A percentile compares a stretch with the other conserved stretches of the same genome.
phyloP scores from a whole-genome alignment of 2,888 invertebrate species.

The Ganaspis brasiliensis region DNA sequence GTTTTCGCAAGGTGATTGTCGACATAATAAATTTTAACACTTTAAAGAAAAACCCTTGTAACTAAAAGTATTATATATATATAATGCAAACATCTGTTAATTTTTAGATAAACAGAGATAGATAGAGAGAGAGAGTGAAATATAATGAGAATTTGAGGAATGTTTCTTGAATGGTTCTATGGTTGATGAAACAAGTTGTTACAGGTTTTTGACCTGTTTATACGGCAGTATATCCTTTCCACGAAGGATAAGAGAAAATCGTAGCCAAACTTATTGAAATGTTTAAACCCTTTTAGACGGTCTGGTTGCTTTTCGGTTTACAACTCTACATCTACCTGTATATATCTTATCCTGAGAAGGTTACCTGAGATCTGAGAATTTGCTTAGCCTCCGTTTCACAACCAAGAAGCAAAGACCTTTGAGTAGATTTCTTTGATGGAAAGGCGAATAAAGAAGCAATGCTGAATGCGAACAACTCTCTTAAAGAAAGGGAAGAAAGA shows the following conservation, averaged over 20 bases:
- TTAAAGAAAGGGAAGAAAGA: neutral
- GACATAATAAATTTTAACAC: neutral
- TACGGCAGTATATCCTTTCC: conserved; percentile 3
- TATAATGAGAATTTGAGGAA: neutral
- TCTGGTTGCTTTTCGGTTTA: neutral
- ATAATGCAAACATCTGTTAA: too few relatives aligned
- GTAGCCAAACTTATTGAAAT: neutral
- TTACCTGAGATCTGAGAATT: conserved; percentile 10
- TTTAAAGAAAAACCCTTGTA: neutral
- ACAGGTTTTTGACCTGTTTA: conserved; percentile 7
- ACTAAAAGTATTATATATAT: too few relatives aligned
- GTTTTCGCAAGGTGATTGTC: conserved; percentile 61
- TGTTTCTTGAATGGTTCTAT: neutral
- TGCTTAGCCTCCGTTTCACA: conserved; percentile 29
- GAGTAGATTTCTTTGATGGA: neutral
- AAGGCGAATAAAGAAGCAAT: neutral
- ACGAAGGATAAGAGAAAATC: conserved; percentile 5
- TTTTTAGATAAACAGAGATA: too few relatives aligned
- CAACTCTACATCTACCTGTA: neutral
- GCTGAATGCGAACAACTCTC: neutral
- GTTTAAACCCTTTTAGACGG: conserved; percentile 29
- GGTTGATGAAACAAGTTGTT: neutral
- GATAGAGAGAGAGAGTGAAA: too few relatives aligned
- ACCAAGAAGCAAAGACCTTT: conserved; percentile 13
- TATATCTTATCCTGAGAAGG: conserved; percentile 14